Conservation (phyloP, 2,888 invertebrate species). For the Lasioglossum figueresi region DNA sequence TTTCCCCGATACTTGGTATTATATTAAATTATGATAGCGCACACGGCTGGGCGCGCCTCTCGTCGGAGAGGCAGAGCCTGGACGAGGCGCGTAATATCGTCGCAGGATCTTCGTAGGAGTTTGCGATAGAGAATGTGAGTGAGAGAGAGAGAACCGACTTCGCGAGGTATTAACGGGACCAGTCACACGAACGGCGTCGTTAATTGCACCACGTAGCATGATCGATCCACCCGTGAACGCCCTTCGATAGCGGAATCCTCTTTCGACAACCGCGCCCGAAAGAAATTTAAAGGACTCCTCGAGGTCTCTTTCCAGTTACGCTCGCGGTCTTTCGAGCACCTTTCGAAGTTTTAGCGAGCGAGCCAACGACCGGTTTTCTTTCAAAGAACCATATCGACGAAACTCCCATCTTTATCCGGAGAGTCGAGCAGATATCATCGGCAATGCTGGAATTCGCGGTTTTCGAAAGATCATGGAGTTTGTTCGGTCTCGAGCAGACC, state of each 20-base stretch:
- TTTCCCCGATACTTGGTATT: conserved; percentile 75
- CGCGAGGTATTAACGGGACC: conserved; percentile 44
- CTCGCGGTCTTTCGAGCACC: neutral
- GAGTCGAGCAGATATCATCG: neutral
- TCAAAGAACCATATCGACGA: neutral
- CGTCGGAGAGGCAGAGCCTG: conserved; percentile 17
- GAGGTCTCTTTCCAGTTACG: neutral
- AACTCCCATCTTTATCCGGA: neutral
- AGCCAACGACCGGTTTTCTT: neutral
- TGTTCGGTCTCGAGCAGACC: too few species aligned
- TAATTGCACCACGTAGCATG: conserved; percentile 36
- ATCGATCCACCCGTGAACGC: neutral
- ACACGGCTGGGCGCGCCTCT: conserved; percentile 50
- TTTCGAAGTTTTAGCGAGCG: neutral
- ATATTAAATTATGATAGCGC: conserved; percentile 74
- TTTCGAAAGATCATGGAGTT: neutral
- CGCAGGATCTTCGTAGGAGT: conserved; percentile 55
- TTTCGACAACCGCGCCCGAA: neutral
- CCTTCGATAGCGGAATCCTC: neutral
- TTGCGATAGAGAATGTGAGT: conserved; percentile 13
- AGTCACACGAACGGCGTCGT: conserved; percentile 12
- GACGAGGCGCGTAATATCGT: conserved; percentile 47
- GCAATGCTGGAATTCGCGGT: neutral
- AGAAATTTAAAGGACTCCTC: neutral
- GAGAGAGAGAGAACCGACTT: conserved; percentile 53